phyloP scores from a whole-genome alignment of 2,113 vertebrate genomes.

The Tautogolabrus adspersus region DNA sequence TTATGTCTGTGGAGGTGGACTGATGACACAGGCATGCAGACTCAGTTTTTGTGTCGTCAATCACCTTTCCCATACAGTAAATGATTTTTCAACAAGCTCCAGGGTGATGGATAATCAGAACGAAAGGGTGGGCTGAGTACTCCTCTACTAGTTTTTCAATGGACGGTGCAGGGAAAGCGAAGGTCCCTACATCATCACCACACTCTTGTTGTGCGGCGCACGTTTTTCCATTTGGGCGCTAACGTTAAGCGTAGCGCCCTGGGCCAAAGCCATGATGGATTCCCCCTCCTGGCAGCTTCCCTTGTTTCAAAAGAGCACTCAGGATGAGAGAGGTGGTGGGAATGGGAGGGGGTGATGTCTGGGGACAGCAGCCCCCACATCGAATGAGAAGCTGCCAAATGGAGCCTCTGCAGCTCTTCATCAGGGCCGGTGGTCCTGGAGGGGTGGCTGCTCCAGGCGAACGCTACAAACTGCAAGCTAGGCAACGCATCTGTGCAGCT shows the following conservation, averaged over 20 bases:
- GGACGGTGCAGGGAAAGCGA: slow-evolving; percentile 38
- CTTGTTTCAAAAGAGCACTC: slow-evolving; percentile 73
- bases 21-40: slow-evolving; percentile 66
- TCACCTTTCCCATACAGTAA: slow-evolving; percentile 77
- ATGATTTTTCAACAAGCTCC: slow-evolving; percentile 80
- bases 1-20: slow-evolving; percentile 67
- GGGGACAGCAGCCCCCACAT: slow-evolving; percentile 64
- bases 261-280: slow-evolving; percentile 78
- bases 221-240: slow-evolving; percentile 73
- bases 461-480: slow-evolving; percentile 65
- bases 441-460: slow-evolving; percentile 64
- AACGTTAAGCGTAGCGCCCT: slow-evolving; percentile 70
- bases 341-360: slow-evolving; percentile 32
- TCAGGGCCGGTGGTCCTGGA: slow-evolving; percentile 73
- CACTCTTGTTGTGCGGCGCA: slow-evolving; percentile 67
- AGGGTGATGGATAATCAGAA: slow-evolving; percentile 77
- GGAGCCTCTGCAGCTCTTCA: slow-evolving; percentile 70
- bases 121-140: slow-evolving; percentile 53
- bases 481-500: slow-evolving; percentile 77
- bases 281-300: slow-evolving; percentile 67
- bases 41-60: slow-evolving; percentile 71
- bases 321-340: slow-evolving; percentile 43
- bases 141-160: slow-evolving; percentile 47
- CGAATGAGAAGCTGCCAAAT: slow-evolving; percentile 70
- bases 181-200: slow-evolving; percentile 49